phyloP scores from a whole-genome alignment of 2,113 vertebrate species.

The Melanotaenia duboulayi region DNA sequence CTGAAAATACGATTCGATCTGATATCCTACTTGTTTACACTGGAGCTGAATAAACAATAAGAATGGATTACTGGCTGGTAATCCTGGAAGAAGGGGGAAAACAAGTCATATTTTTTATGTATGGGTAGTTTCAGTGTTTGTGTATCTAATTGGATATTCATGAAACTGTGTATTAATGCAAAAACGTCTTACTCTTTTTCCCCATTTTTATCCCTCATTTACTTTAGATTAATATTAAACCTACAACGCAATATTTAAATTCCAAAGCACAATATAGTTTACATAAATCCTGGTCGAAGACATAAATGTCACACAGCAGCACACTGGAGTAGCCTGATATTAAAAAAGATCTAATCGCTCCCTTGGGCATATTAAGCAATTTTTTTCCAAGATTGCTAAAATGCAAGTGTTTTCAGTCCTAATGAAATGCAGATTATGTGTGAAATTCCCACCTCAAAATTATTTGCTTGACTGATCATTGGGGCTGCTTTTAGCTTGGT shows the following conservation, averaged over 20 bases:
- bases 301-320: constrained; percentile 42
- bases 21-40: constrained; percentile 68
- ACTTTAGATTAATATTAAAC: constrained; percentile 33
- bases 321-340: constrained; percentile 26
- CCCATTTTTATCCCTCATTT: neutral
- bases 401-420: constrained; percentile 24
- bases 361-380: constrained; percentile 16
- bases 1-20: constrained; percentile 61
- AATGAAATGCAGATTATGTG: constrained; percentile 57
- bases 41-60: constrained; percentile 58
- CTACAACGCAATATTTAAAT: constrained; percentile 3
- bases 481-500: constrained; percentile 25
- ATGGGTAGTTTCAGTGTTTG: constrained; percentile 11
- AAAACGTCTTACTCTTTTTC: constrained; percentile 12
- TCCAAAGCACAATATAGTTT: neutral
- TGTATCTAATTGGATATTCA: neutral
- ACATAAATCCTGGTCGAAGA: constrained; percentile 43
- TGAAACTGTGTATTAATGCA: constrained; percentile 1
- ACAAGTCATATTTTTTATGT: constrained; percentile 14
- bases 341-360: constrained; percentile 47
- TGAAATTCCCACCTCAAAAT: constrained; percentile 56
- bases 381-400: constrained; percentile 30
- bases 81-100: constrained; percentile 21
- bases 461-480: constrained; percentile 54
- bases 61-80: constrained; percentile 47